Percentiles rank a stretch among this genome's conserved stretches.
These are phyloP conservation scores for Drosophila eohydei DNA, from an alignment of 2,888 invertebrate genomes.

Conservation along the genomic window DNA sequence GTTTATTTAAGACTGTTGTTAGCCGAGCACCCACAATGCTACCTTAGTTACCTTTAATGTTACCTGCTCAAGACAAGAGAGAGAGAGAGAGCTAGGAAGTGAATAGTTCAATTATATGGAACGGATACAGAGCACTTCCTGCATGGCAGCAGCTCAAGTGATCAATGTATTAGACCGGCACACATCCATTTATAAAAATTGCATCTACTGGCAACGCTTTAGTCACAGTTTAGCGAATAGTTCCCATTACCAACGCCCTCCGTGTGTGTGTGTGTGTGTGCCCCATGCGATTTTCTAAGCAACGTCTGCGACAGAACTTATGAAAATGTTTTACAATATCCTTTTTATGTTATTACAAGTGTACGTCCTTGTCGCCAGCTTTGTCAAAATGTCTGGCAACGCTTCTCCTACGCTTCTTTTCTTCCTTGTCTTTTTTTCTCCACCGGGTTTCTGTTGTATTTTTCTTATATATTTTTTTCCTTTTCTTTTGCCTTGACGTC, in stretches of 20 bases:
- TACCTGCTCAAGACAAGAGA: background rate
- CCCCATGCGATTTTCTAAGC: constrained; percentile 27
- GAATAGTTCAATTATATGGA: constrained; percentile 10
- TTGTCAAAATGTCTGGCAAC: constrained; percentile 82
- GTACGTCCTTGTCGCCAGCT: constrained; percentile 83
- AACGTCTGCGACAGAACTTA: constrained; percentile 73
- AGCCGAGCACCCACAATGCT: constrained; percentile 5
- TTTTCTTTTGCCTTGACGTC: constrained; percentile 15
- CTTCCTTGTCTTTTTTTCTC: constrained; percentile 4
- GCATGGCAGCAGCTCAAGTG: constrained; percentile 31
- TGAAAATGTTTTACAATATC: constrained; percentile 84
- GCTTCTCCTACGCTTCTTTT: constrained; percentile 46
- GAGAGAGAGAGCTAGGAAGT: background rate
- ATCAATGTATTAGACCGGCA: constrained; percentile 35
- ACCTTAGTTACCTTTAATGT: background rate
- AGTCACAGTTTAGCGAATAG: constrained; percentile 33
- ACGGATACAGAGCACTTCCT: constrained; percentile 38
- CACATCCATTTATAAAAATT: constrained; percentile 22
- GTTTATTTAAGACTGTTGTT: background rate
- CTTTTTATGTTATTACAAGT: constrained; percentile 83
- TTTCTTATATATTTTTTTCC: no score
- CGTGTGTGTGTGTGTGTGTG: background rate
- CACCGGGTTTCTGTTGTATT: constrained; percentile 9
- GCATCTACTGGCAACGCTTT: constrained; percentile 22
- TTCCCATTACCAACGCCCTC: constrained; percentile 12